Evolutionary conservation across 2,113 vertebrate genomes (phyloP), one percentile per base, ranked within the genome.

Genomic region (Alces alces): DNA sequence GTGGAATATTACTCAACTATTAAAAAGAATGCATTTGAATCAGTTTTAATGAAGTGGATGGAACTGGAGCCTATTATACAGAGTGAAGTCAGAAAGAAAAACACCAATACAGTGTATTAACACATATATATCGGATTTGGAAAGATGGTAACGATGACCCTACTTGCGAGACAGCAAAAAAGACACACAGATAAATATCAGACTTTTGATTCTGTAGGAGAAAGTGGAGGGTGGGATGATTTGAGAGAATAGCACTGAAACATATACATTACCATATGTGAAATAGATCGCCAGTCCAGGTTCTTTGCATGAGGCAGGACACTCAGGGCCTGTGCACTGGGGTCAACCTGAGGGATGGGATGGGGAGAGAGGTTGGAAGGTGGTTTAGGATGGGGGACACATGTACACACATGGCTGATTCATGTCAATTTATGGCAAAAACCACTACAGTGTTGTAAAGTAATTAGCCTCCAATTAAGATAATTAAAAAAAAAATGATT

Each of bases 271-370:
- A 39, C 66, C 1, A 1, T 39, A 23, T 73, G n/a, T 39, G 19
- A 70, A 70, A 73, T 11, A 23, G 19, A 39, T 39, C 5, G 0
- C 6, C 66, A 73, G 10, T 73, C 36, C n/a, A 73, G n/a, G 5
- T 73, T 73, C 0, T 0, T 13, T 73, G n/a, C 66, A 12, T 39
- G 36, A 73, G 66, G 39, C 66, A 73, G 66, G n/a, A 39, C 19
- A 23, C 10, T 73, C 21, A 73, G n/a, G 36, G 19, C n/a, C n/a
- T 73, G 11, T 73, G n/a, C n/a, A 39, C 66, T 73, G 19, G 21
- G n/a, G 12, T 23, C 9, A 73, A n/a, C n/a, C 66, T 39, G n/a
- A 73, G 21, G n/a, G 5, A 39, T 73, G 66, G 19, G 10, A 13
- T 39, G n/a, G n/a, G 5, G 19, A 70, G 5, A 70, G 19, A 39